Evolutionary conservation across 2,113 vertebrate genomes (phyloP).

Genomic region (Notothenia coriiceps): DNA sequence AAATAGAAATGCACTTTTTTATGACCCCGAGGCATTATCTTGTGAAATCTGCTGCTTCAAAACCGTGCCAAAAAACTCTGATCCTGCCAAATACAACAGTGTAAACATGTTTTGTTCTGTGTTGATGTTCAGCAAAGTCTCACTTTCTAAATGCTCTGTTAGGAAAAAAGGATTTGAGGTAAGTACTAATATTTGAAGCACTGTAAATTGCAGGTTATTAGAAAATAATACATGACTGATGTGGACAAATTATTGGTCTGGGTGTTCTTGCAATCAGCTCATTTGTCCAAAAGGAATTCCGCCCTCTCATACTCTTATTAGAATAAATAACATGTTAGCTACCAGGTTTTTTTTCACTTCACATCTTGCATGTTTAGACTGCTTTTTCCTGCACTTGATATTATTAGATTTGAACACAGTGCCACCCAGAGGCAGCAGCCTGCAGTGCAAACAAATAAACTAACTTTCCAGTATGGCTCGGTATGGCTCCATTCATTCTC

Average conservation of each 20-base stretch:
- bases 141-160: background rate
- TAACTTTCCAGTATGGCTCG: slow-evolving; percentile 16
- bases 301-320: slow-evolving; percentile 23
- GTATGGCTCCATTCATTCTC: slow-evolving; percentile 13
- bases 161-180: slow-evolving; percentile 2
- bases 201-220: slow-evolving; percentile 34
- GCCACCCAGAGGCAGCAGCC: slow-evolving; percentile 62
- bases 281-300: slow-evolving; percentile 34
- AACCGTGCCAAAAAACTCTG: slow-evolving; percentile 49
- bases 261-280: slow-evolving; percentile 20
- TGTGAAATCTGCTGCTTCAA: slow-evolving; percentile 60
- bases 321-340: slow-evolving; percentile 51
- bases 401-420: slow-evolving; percentile 53
- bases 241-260: slow-evolving; percentile 33
- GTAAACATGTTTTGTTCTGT: slow-evolving; percentile 26
- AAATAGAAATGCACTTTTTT: slow-evolving; percentile 37
- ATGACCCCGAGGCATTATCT: slow-evolving; percentile 42
- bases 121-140: background rate
- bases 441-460: slow-evolving; percentile 19
- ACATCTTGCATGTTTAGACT: background rate
- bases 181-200: slow-evolving; percentile 10
- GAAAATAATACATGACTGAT: slow-evolving; percentile 25
- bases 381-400: background rate
- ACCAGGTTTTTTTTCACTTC: background rate
- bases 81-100: background rate